These are phyloP conservation scores for Macaca mulatta DNA, from an alignment of 2,113 vertebrate species.

Conservation along the genomic window DNA sequence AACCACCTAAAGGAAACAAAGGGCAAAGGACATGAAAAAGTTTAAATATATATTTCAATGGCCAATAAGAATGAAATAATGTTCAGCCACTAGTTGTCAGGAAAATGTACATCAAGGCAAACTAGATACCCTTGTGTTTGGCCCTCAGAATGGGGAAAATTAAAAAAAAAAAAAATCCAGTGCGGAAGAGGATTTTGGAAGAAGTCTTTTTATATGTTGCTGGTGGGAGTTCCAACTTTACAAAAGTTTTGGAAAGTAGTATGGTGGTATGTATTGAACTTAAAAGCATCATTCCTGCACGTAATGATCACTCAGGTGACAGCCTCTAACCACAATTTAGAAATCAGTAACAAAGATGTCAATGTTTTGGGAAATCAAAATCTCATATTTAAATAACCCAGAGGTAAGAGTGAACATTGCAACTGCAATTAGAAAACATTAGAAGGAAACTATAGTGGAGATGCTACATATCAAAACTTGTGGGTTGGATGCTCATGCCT, in stretches of 20 bases:
- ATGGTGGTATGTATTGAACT: neutral
- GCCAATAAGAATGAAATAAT: neutral
- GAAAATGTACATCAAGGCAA: conserved; percentile 39
- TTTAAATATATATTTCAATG: neutral
- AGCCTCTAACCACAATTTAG: neutral
- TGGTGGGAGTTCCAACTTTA: conserved; percentile 16
- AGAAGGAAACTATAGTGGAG: neutral
- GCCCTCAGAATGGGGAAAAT: neutral
- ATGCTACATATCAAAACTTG: conserved; percentile 1
- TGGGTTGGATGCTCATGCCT: too few species aligned
- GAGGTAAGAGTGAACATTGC: neutral
- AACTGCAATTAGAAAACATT: conserved; percentile 33
- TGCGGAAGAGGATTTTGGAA: neutral
- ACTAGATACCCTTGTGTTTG: neutral
- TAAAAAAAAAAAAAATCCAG: neutral
- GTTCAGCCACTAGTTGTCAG: neutral
- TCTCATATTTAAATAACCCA: conserved; percentile 23
- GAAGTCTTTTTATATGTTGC: neutral
- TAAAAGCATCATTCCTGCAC: neutral
- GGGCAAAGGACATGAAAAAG: neutral
- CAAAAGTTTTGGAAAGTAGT: conserved; percentile 27
- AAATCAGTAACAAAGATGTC: conserved; percentile 33
- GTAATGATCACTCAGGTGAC: neutral
- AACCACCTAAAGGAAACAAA: neutral
- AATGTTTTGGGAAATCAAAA: neutral